Evolutionary conservation across 2,888 invertebrate genomes (phyloP), one percentile per base, ranked within the genome.

Genomic region (Archips crataeganus): DNA sequence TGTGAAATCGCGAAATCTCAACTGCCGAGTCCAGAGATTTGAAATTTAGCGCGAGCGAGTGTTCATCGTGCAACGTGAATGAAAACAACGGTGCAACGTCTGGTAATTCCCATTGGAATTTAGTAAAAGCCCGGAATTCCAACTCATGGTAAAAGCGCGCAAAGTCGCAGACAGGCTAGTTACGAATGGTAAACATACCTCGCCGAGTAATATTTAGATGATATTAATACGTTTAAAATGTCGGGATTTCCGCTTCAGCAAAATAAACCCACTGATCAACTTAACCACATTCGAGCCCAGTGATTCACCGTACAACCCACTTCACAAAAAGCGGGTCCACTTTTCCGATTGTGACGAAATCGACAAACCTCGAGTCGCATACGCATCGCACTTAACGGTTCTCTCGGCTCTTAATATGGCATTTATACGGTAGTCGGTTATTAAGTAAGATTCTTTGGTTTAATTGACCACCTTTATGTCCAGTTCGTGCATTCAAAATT

Each of bases 361-460:
- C 84, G 81, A 77, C 77, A 72, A 74, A 80, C 83, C 81, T 83
- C 78, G 75, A 81, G 84, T 85, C 85, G 84, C 83, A 85, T 83
- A 87, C 87, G 84, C 89, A 88, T 90, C 90, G 84, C 88, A 89
- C 87, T 88, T 90, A 91, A 92, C 90, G 90, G 90, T 90, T 86
- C 86, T 87, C 87, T 85, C 85, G 86, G 84, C 84, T 88, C 87
- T 90, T 89, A 91, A 91, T 90, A 87, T 83, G 83, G 85, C 87
- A 83, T 90, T 91, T 91, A 90, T 89, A 90, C 90, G 89, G 89
- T 90, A 89, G 90, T 90, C 88, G 84, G 87, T 90, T 91, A 90
- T 90, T 90, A 90, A 91, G 88, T 89, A 89, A 90, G 88, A 90
- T 87, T 89, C 88, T 81, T 84, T 83, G 84, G 86, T 88, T 57